Evolutionary conservation across 2,888 invertebrate genomes (phyloP), one percentile per base, ranked within the genome.

Genomic region (Drosophila incognita): DNA sequence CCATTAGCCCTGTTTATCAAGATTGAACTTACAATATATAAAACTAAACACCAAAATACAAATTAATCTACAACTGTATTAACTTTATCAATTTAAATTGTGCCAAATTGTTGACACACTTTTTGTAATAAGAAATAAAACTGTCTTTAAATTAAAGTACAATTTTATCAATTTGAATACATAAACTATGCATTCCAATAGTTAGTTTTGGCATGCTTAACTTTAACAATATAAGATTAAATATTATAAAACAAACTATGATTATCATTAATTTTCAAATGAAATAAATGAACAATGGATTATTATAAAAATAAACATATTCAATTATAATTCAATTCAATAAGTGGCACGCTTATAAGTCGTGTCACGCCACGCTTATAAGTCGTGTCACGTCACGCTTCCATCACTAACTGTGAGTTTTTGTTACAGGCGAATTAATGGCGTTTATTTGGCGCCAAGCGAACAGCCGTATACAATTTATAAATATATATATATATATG

Each of bases 361-460:
- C 40, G 46, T 36, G 24, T 58, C 35, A 42, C 13, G 24, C 46
- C 40, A 24, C 13, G 24, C 38, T 49, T 5, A 13, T 24, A n/a
- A n/a, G 54, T 38, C 40, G 46, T 36, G 24, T 58, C 35, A 42
- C 13, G 24, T 40, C 40, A 24, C 13, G 24, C 38, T 49, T 5
- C 7, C 71, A 59, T 74, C 67, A 11, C 71, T 60, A 62, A 35
- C 35, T 24, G 15, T 21, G 48, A 67, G 58, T 38, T 38, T 59
- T 48, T 63, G 62, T 18, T n/a, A 18, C 56, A 52, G 56, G 62
- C 53, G 59, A 78, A 76, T 74, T 76, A 81, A 79, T 81, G 76
- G 71, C 67, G 75, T 75, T 81, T 67, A 66, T 69, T 71, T 80
- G 85, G 69, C 79, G 80, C 76, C 83, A 70, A 76, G 62, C 53